Percentiles rank a stretch among this genome's conserved stretches.
These are phyloP conservation scores for Sylvia borin DNA, from an alignment of 2,797 vertebrate species.

Conservation along the genomic window DNA sequence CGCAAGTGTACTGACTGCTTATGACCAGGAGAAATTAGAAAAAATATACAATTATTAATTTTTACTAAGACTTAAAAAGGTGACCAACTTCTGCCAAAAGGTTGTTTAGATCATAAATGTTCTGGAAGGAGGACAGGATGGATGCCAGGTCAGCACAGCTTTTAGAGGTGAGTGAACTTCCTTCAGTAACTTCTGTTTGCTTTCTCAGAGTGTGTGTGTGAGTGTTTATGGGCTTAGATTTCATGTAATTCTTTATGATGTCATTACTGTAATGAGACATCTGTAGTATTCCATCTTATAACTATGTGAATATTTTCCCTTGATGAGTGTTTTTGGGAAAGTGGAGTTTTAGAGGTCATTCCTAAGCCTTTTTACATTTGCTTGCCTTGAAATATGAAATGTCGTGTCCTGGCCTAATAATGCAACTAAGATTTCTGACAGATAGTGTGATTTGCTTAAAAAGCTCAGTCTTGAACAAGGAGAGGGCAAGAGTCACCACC, in stretches of 20 bases:
- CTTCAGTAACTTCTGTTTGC: not conserved
- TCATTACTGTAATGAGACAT: not conserved
- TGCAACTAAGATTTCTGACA: not conserved
- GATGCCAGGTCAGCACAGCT: not conserved
- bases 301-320: not conserved
- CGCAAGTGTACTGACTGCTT: not conserved
- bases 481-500: not conserved
- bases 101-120: not conserved
- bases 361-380: not conserved
- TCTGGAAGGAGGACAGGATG: not conserved
- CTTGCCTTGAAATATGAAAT: not conserved
- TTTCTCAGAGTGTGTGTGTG: not conserved
- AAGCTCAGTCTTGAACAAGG: not conserved
- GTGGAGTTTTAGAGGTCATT: not conserved
- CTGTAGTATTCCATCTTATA: not conserved
- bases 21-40: not conserved
- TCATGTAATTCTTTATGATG: not conserved
- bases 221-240: not conserved
- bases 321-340: not conserved
- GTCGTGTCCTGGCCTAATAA: not conserved
- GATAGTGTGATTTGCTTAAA: not conserved
- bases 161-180: not conserved
- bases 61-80: not conserved
- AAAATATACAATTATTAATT: not conserved
- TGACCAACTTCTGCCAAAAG: not conserved